These are phyloP conservation scores for Bursaphelenchus okinawaensis DNA, from an alignment of 2,888 invertebrate genomes.

Conservation along the genomic window DNA sequence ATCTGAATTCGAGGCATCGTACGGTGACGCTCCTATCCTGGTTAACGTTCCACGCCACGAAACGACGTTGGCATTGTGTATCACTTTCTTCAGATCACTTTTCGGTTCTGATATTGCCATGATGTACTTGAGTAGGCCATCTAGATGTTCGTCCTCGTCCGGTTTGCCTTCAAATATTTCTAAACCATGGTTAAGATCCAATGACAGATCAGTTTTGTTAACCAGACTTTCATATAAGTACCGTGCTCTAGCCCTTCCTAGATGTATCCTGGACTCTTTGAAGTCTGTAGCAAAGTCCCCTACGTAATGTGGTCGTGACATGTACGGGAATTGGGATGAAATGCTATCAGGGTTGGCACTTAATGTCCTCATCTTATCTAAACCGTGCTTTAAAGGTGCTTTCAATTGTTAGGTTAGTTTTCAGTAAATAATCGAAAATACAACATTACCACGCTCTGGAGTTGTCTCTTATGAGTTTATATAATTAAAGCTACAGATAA, in stretches of 20 bases:
- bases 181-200: conserved; percentile 15
- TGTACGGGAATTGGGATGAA: neutral
- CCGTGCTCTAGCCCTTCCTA: conserved; percentile 14
- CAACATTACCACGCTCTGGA: no score
- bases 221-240: conserved; percentile 17
- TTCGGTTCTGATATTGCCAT: conserved; percentile 9
- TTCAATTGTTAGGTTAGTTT: no score
- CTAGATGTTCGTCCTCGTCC: conserved; percentile 8
- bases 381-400: no score
- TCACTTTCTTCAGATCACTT: conserved; percentile 15
- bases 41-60: conserved; percentile 49
- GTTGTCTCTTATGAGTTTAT: no score
- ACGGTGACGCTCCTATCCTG: conserved; percentile 35
- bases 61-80: conserved; percentile 23
- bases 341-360: neutral
- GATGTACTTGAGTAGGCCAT: conserved; percentile 5
- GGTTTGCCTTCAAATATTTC: conserved; percentile 11
- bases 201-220: conserved; percentile 7
- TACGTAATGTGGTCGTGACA: conserved; percentile 1
- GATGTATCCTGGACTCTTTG: neutral
- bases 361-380: no score
- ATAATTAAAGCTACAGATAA: no score
- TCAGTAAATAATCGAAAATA: no score
- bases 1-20: conserved; percentile 16
- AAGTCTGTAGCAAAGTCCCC: conserved; percentile 8